Evolutionary conservation across 2,113 vertebrate species (phyloP).

Genomic region (Columbina picui): DNA sequence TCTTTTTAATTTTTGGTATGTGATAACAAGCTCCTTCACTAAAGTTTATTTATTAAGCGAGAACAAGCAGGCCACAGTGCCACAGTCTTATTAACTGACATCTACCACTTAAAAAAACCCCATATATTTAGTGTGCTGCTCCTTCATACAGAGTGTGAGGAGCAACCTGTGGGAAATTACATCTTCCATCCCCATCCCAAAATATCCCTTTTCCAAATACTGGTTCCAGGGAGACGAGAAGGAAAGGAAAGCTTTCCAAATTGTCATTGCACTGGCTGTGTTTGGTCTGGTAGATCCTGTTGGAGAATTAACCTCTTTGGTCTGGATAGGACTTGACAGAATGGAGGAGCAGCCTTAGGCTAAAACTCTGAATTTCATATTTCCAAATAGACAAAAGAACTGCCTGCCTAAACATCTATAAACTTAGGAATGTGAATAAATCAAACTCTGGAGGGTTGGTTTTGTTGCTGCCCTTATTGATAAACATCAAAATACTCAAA

Average conservation of each 20-base stretch:
- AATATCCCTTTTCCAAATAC: neutral
- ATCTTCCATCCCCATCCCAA: neutral
- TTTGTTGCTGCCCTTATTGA: neutral
- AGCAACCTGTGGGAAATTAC: neutral
- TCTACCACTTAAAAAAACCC: neutral
- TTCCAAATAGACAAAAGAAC: neutral
- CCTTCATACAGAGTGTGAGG: neutral
- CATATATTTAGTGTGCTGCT: neutral
- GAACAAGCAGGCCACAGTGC: neutral
- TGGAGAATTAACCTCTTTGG: neutral
- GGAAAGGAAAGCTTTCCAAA: too few relatives aligned
- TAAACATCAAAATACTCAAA: neutral
- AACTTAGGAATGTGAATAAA: neutral
- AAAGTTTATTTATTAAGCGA: neutral
- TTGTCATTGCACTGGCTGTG: neutral
- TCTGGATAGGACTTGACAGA: neutral
- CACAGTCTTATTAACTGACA: neutral
- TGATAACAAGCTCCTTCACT: neutral
- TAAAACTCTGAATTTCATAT: neutral
- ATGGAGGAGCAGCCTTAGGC: neutral
- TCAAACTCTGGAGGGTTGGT: neutral
- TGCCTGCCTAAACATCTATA: neutral
- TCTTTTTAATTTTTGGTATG: neutral
- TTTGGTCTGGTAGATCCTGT: neutral
- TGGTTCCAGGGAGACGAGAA: neutral